Percentiles rank a stretch among this genome's conserved stretches.
Conservation (phyloP, 2,888 invertebrate genomes). For the Eupeodes latifasciatus region DNA sequence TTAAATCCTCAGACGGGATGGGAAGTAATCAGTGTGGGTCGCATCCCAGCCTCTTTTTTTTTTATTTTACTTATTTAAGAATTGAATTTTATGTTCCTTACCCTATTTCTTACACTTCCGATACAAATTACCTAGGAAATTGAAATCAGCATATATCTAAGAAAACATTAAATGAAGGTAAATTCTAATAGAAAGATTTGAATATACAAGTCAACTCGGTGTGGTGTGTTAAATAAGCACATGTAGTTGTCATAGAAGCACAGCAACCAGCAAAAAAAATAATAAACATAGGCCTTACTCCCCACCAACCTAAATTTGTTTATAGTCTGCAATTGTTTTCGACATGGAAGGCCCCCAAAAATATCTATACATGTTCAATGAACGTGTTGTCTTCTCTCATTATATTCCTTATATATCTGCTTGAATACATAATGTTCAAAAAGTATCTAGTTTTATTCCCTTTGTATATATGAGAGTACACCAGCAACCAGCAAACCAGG, state of each 20-base stretch:
- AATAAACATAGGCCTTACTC: not conserved
- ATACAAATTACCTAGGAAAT: slow-evolving; percentile 19
- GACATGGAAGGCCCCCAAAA: not conserved
- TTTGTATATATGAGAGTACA: not conserved
- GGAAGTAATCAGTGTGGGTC: too few species aligned
- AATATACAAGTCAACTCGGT: not conserved
- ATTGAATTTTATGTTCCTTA: too few species aligned
- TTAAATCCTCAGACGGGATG: too few species aligned
- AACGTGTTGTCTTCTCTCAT: slow-evolving; percentile 9
- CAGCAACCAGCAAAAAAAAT: not conserved
- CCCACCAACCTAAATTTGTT: not conserved
- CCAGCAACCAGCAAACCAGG: too few species aligned
- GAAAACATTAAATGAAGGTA: not conserved
- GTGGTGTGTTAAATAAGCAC: too few species aligned
- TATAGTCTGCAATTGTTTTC: slow-evolving; percentile 12
- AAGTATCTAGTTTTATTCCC: not conserved
- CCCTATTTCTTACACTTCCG: not conserved
- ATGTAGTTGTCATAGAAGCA: not conserved
- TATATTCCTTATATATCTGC: not conserved
- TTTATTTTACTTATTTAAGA: too few species aligned
- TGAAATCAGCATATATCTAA: slow-evolving; percentile 21
- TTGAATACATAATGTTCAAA: slow-evolving; percentile 13
- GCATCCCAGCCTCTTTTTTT: too few species aligned
- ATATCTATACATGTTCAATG: not conserved
- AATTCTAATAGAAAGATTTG: not conserved